phyloP scores from a whole-genome alignment of 2,888 invertebrate species.

The Capitulum mitella region DNA sequence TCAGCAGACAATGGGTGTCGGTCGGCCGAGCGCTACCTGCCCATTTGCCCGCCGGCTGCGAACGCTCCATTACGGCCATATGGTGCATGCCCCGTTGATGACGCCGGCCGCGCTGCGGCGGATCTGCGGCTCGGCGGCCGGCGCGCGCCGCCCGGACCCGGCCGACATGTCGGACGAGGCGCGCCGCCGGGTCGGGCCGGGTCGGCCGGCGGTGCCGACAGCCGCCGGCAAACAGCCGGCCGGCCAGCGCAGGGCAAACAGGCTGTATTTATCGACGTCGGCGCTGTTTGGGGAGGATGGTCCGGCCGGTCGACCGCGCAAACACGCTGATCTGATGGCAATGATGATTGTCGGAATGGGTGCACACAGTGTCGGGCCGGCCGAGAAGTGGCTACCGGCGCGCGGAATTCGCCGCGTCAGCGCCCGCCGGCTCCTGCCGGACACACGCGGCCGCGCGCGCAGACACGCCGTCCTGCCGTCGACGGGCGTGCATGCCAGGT shows the following conservation, averaged over 20 bases:
- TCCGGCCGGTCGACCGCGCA: background rate
- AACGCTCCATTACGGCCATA: background rate
- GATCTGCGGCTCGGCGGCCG: background rate
- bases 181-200: background rate
- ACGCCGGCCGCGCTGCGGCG: background rate
- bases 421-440: background rate
- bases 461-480: no score
- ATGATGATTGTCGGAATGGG: slow-evolving; percentile 4
- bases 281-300: background rate
- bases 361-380: background rate
- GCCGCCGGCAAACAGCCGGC: background rate
- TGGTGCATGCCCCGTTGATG: background rate
- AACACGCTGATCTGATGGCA: slow-evolving; percentile 1
- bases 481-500: background rate
- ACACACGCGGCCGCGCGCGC: background rate
- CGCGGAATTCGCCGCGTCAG: slow-evolving; percentile 6
- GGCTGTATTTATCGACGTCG: background rate
- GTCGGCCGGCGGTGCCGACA: background rate
- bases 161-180: background rate
- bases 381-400: background rate
- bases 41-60: background rate
- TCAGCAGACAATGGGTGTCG: background rate
- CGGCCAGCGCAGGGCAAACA: background rate
- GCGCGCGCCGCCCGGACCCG: background rate
- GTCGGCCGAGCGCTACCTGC: background rate